Evolutionary conservation across 2,113 vertebrate genomes (phyloP), one percentile per base, ranked within the genome.

Genomic region (Bungarus multicinctus): DNA sequence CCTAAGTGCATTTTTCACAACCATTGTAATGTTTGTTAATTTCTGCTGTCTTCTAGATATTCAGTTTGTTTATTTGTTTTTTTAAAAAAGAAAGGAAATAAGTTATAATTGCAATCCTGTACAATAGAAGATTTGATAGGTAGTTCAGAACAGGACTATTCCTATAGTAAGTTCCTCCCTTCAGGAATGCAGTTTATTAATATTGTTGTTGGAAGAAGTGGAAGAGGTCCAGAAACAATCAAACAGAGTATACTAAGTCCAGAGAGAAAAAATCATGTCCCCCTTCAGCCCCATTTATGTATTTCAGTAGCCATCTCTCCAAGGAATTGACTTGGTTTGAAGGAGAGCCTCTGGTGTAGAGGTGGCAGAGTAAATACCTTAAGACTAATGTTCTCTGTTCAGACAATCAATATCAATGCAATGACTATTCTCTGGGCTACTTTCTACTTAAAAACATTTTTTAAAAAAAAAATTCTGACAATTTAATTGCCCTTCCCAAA

Each of bases 401-500:
- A 97, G 97, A 96, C 98, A 98, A 99, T 99, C 99, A 98, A 99
- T 99, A 99, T 98, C 97, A 98, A 98, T 98, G 98, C 98, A 98
- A 98, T 98, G 98, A 98, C 98, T 98, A 97, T 98, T 98, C 99
- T 99, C 97, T 98, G 98, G 98, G 98, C 98, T 98, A 98, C 97
- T 97, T 98, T 99, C 98, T 98, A 98, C 98, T 99, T 99, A 99
- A 99, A 99, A 99, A 99, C 98, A 98, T 98, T 99, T 99, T 50
- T 98, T 99, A 99, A 99, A 60, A 81, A 60, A 81, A 81, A 81
- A 99, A 99, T 99, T 99, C 98, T 99, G 99, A 99, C 99, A 99
- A 99, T 99, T 99, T 99, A 99, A 99, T 99, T 99, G 99, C 98
- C 97, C 97, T 97, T 98, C 97, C 98, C 98, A 97, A 98, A 97